Base-by-base conservation (phyloP, 2,888 invertebrate species). In the Mylabris sibirica region DNA sequence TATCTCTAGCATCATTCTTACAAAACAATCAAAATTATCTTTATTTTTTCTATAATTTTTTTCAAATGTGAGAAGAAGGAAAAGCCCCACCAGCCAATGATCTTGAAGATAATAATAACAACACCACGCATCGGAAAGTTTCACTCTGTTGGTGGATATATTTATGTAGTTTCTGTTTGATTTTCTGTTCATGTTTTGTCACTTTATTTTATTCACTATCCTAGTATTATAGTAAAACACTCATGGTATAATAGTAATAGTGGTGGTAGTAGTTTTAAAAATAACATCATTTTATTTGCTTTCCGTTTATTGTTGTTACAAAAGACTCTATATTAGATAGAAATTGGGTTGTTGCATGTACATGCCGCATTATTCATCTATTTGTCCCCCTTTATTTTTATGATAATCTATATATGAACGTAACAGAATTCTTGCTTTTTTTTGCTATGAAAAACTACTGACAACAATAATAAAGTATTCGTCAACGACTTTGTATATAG, bases 401-500 rank as follows among this genome's bases (percentile, higher is more conserved):
- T 65, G 59, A 65, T 65, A 49, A 24, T 24, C 11, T 24, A 26
- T 26, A 53, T 20, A 22, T 38, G 38, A 12, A 38, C 38, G 12
- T 44, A 38, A 3, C 44, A 17, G n/a, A 44, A 44, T 44, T 44
- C 44, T 14, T 3, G 14, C 3, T 30, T 8, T 30, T 30, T 30
- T 6, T 30, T 30, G 4, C 8, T 38, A 12, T 38, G 38, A 12
- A 38, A 38, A 38, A 38, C 4, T 44, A 4, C 75, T 76, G 75
- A 79, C 76, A 77, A 78, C 77, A 77, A 80, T 79, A 80, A 77
- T 78, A 79, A 70, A 78, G 72, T 74, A 74, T 76, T 75, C 72
- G 73, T 72, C 73, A 75, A 76, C 77, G 78, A 77, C 78, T 78
- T 76, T 76, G 35, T 35, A 26, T 26, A 26, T 26, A 26, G 26